These are phyloP conservation scores for Patella ulyssiponensis DNA, from an alignment of 2,888 invertebrate species.

Conservation along the genomic window DNA sequence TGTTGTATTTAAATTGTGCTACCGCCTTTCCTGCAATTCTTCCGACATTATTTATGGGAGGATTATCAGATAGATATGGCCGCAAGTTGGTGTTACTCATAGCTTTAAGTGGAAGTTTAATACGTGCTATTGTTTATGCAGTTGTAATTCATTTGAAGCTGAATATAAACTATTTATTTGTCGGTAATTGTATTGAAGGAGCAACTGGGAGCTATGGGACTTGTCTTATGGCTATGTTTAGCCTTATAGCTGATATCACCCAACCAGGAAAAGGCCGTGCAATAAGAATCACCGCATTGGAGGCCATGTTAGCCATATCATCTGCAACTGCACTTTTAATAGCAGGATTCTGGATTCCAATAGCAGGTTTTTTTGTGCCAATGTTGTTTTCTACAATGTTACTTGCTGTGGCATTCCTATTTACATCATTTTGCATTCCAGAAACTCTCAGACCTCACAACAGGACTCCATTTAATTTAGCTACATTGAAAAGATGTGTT, in stretches of 20 bases:
- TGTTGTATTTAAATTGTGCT: constrained; percentile 26
- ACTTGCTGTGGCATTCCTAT: constrained; percentile 20
- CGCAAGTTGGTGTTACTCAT: constrained; percentile 37
- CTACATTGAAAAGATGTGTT: constrained; percentile 31
- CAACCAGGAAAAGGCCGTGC: constrained; percentile 35
- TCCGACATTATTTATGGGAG: constrained; percentile 37
- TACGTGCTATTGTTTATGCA: constrained; percentile 33
- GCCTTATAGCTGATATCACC: constrained; percentile 43
- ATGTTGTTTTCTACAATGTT: constrained; percentile 23
- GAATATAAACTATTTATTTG: constrained; percentile 24
- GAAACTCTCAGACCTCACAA: constrained; percentile 28
- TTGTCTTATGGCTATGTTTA: constrained; percentile 39
- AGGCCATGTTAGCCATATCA: constrained; percentile 33
- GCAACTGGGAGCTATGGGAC: constrained; percentile 40
- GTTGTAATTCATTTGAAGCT: constrained; percentile 25
- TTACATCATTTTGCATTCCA: constrained; percentile 26
- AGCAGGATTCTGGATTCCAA: constrained; percentile 36
- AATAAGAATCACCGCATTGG: constrained; percentile 38
- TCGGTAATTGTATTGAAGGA: constrained; percentile 35
- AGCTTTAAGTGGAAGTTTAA: constrained; percentile 32
- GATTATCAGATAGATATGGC: constrained; percentile 36
- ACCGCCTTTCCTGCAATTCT: constrained; percentile 30
- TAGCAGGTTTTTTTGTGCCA: constrained; percentile 30
- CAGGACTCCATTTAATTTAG: constrained; percentile 6
- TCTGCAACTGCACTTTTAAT: constrained; percentile 15